Evolutionary conservation across 2,797 vertebrate genomes (phyloP).

Genomic region (Yasuhikotakia modesta): DNA sequence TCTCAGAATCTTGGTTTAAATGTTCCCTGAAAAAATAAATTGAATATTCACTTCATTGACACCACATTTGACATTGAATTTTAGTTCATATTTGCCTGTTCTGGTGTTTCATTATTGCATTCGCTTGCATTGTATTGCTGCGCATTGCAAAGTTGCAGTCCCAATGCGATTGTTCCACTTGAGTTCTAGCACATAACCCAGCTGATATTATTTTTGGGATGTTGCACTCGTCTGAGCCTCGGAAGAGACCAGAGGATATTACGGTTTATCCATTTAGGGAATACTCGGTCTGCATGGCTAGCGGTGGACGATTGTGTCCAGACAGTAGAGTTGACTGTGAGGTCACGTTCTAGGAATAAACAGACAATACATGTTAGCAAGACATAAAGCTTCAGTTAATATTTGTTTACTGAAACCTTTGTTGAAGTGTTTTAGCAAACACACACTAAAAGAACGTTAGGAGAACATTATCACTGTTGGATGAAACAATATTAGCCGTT

Average conservation of each 20-base stretch:
- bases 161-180: slow-evolving; percentile 31
- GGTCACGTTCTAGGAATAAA: slow-evolving; percentile 37
- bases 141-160: neutral
- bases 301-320: slow-evolving; percentile 40
- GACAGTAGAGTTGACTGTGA: slow-evolving; percentile 34
- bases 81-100: neutral
- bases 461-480: neutral
- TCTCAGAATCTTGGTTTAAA: neutral
- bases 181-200: slow-evolving; percentile 3
- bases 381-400: slow-evolving; percentile 32
- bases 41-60: neutral
- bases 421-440: slow-evolving; percentile 18
- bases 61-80: neutral
- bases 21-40: neutral
- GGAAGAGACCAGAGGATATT: slow-evolving; percentile 30
- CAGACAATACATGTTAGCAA: slow-evolving; percentile 30
- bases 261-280: slow-evolving; percentile 56
- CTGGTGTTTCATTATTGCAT: neutral
- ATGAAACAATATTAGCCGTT: slow-evolving; percentile 12
- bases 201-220: slow-evolving; percentile 14
- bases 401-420: slow-evolving; percentile 47
- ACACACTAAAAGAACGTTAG: neutral
- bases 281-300: slow-evolving; percentile 54
- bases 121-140: neutral
- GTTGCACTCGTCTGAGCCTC: slow-evolving; percentile 24